Base-by-base conservation (phyloP, 2,113 vertebrate species). In the Hippocampus abdominalis region DNA sequence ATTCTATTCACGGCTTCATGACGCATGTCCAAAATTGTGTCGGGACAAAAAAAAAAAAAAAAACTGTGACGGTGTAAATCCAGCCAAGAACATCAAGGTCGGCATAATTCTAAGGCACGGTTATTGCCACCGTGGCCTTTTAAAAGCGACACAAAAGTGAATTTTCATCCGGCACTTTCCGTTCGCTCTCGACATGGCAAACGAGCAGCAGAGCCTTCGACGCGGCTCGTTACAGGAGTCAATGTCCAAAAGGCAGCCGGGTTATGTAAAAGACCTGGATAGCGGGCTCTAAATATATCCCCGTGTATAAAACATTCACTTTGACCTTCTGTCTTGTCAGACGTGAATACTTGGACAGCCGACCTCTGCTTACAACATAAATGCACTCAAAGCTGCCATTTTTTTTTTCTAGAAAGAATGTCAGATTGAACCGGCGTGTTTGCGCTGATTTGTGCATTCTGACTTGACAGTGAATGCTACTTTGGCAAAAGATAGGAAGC, bases 271-370 rank as follows among this genome's bases (percentile, higher is more conserved):
- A 82, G 73, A 87, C 81, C 81, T 83, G 77, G 74, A 82, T 81
- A 72, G 79, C 61, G 62, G 75, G 65, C 72, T 85, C 79, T 85
- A 87, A 84, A 84, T 89, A 85, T 89, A 87, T 83, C 83, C 84
- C 73, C 81, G 78, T 72, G 84, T 85, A 87, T 82, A 81, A 86
- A 89, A 89, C 87, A 89, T 87, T 84, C 86, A 85, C 83, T 88
- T 79, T 90, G 87, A 91, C 88, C 88, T 89, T 87, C 85, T 85
- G 86, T 85, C 86, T 82, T 88, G 86, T 89, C 84, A 88, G 74
- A 80, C 68, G 71, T 25, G 39, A 81, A 82, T 82, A 77, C 74
- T 84, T 71, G 86, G 89, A 91, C 88, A 88, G 79, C 60, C 79
- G 86, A 89, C 79, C 84, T 83, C 82, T 86, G 83, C 82, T 87